These are phyloP conservation scores for Drosophila simulans DNA, from an alignment of 1,140 invertebrate genomes.

Conservation along the genomic window DNA sequence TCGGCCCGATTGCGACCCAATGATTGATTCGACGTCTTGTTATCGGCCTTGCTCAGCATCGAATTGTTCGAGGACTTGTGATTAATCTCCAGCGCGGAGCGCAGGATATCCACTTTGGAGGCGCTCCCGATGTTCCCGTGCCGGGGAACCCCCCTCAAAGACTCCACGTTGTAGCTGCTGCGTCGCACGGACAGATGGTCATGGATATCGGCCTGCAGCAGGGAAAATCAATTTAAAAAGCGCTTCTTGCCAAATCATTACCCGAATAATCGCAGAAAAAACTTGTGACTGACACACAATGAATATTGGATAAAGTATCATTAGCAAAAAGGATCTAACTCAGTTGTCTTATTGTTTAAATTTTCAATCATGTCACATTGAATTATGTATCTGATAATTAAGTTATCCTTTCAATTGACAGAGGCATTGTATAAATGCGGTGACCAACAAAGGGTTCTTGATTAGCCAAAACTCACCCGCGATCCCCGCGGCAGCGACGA, in stretches of 20 bases:
- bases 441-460: not conserved
- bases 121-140: slow-evolving; percentile 85
- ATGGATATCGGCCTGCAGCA: slow-evolving; percentile 77
- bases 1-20: slow-evolving; percentile 85
- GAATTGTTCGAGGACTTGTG: slow-evolving; percentile 85
- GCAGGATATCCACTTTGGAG: slow-evolving; percentile 88
- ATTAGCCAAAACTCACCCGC: slow-evolving; percentile 80
- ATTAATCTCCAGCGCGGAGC: slow-evolving; percentile 88
- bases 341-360: not conserved
- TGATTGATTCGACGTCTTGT: slow-evolving; percentile 85
- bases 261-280: slow-evolving; percentile 7
- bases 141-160: slow-evolving; percentile 64
- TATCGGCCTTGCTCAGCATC: slow-evolving; percentile 84
- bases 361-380: not conserved
- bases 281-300: not conserved
- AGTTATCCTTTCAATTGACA: too few relatives aligned
- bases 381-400: too few relatives aligned
- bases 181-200: slow-evolving; percentile 84
- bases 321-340: not conserved
- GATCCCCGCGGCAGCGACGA: slow-evolving; percentile 88
- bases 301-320: not conserved
- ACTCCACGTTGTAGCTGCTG: slow-evolving; percentile 84
- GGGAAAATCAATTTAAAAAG: slow-evolving; percentile 32
- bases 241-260: slow-evolving; percentile 11
- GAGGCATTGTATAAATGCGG: too few relatives aligned